A percentile compares a stretch with the other conserved stretches of the same genome.
Evolutionary conservation across 2,113 vertebrate genomes (phyloP).

Genomic region (Oriolus oriolus): DNA sequence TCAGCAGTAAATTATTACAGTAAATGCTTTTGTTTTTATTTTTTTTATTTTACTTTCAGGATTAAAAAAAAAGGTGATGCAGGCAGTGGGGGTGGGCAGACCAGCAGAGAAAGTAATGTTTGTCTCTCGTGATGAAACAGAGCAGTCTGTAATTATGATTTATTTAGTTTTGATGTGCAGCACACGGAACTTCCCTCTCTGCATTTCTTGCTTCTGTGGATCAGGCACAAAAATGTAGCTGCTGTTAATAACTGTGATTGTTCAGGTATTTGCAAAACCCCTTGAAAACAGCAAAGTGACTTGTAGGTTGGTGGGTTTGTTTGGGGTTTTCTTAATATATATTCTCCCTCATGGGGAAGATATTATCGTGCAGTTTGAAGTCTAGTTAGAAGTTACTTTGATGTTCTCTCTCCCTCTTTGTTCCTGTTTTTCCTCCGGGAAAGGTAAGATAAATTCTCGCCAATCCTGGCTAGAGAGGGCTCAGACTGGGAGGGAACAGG

Average conservation of each 20-base stretch:
- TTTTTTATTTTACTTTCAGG: background rate
- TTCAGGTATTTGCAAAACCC: background rate
- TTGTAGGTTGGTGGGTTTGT: background rate
- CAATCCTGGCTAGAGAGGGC: fast-evolving
- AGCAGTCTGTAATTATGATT: background rate
- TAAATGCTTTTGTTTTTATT: background rate
- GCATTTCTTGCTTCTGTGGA: background rate
- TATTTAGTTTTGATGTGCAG: background rate
- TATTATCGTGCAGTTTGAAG: background rate
- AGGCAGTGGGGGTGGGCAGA: background rate
- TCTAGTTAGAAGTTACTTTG: background rate
- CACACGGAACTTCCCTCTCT: background rate
- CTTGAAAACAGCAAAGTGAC: background rate
- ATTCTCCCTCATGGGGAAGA: background rate
- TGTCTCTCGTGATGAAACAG: background rate
- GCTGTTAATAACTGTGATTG: background rate
- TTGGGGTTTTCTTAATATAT: background rate
- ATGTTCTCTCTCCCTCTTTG: background rate
- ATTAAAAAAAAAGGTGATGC: background rate
- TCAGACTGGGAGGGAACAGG: background rate
- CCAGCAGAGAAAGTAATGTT: background rate
- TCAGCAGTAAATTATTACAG: conserved; percentile 37
- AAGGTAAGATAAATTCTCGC: background rate
- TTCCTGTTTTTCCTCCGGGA: background rate
- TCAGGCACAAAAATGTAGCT: background rate